Conservation (phyloP, 2,113 vertebrate species). For the Craseonycteris thonglongyai region DNA sequence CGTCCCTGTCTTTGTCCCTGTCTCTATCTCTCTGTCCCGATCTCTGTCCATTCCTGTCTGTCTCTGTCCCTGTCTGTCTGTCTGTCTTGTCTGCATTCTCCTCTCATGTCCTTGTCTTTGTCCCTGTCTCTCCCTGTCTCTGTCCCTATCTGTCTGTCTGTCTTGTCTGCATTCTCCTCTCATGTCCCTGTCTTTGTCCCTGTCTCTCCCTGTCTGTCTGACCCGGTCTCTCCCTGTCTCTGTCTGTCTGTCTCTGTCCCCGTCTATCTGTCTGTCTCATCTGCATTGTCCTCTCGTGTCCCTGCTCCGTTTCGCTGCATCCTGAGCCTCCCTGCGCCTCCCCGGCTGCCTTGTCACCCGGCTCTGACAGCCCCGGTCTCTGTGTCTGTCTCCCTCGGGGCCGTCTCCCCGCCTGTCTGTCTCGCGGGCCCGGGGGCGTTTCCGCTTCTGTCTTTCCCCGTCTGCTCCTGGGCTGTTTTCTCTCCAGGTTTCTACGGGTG, state of each 20-base stretch:
- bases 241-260: background rate
- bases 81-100: no score
- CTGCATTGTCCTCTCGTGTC: background rate
- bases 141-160: background rate
- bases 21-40: no score
- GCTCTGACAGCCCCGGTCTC: background rate
- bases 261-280: no score
- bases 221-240: background rate
- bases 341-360: fast-evolving
- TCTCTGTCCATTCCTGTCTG: no score
- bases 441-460: background rate
- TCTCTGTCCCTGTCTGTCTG: background rate
- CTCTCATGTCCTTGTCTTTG: background rate
- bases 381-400: background rate
- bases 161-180: no score
- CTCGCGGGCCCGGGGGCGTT: fast-evolving
- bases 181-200: background rate
- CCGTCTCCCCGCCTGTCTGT: background rate
- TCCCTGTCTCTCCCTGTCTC: background rate
- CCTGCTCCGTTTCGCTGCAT: fast-evolving
- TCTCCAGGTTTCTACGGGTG: background rate
- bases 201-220: no score
- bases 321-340: no score
- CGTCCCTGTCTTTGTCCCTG: no score
- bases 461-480: background rate